A percentile compares a stretch with the other conserved stretches of the same genome.
Conservation (phyloP, 2,888 invertebrate species). For the Eupithecia inturbata region DNA sequence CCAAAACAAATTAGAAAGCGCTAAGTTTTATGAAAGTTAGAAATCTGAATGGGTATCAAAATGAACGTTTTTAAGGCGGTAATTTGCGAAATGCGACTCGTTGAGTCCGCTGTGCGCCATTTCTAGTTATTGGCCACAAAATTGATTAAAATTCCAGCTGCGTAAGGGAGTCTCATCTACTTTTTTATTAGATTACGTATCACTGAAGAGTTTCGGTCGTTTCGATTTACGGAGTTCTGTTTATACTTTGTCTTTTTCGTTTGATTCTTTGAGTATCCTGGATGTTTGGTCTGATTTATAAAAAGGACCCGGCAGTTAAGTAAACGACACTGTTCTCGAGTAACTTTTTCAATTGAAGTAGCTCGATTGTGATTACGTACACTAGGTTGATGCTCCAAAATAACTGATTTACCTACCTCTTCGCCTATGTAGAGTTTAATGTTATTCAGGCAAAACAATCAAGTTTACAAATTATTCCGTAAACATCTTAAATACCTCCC, state of each 20-base stretch:
- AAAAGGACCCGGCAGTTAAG: conserved; percentile 16
- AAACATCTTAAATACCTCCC: conserved; percentile 18
- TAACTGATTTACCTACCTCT: background rate
- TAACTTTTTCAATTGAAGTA: background rate
- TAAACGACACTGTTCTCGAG: conserved; percentile 16
- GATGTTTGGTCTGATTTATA: conserved; percentile 40
- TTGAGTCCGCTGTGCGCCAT: conserved; percentile 52
- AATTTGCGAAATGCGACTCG: conserved; percentile 70
- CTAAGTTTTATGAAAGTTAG: conserved; percentile 51
- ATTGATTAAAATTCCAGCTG: conserved; percentile 80
- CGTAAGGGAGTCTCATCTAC: conserved; percentile 69
- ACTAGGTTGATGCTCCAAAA: too few species aligned
- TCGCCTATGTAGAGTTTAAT: background rate
- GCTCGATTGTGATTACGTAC: background rate
- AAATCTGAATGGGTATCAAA: conserved; percentile 63
- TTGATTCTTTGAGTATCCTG: conserved; percentile 50
- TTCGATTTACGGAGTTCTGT: conserved; percentile 57
- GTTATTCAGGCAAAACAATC: background rate
- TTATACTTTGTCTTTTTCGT: conserved; percentile 51
- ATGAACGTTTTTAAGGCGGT: conserved; percentile 61
- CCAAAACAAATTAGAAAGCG: background rate
- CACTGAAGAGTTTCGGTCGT: conserved; percentile 52
- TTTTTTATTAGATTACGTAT: conserved; percentile 72
- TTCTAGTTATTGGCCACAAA: conserved; percentile 75
- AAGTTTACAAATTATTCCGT: conserved; percentile 5